Conservation (phyloP, 2,113 vertebrate genomes). For the Leptobrachium ailaonicum region DNA sequence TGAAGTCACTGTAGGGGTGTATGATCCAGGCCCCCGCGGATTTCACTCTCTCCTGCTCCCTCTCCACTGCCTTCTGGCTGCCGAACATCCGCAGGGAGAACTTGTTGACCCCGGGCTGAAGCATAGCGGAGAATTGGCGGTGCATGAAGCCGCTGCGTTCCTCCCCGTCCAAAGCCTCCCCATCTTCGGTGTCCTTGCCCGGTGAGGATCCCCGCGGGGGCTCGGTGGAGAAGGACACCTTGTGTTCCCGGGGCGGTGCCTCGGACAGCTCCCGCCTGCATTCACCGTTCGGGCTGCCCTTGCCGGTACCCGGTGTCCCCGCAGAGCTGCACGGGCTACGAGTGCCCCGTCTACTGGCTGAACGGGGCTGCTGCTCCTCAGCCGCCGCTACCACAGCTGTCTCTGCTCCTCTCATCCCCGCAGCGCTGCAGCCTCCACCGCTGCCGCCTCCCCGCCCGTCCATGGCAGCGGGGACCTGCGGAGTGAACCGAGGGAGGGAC, state of each 20-base stretch:
- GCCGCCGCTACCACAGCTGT: conserved; percentile 53
- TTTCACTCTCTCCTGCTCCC: conserved; percentile 92
- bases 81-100: conserved; percentile 99
- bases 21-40: conserved; percentile 97
- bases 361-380: conserved; percentile 54
- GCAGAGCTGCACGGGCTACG: conserved; percentile 64
- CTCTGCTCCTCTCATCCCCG: conserved; percentile 54
- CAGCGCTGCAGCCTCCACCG: conserved; percentile 54
- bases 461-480: conserved; percentile 56
- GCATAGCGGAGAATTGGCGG: conserved; percentile 90
- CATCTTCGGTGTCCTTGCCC: conserved; percentile 73
- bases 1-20: conserved; percentile 95
- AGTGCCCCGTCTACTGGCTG: conserved; percentile 58
- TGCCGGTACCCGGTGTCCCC: conserved; percentile 66
- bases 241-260: conserved; percentile 68
- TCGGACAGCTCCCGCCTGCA: conserved; percentile 65
- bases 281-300: conserved; percentile 68
- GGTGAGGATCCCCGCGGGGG: conserved; percentile 67
- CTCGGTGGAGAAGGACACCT: conserved; percentile 77
- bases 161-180: conserved; percentile 72
- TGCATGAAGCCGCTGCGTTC: conserved; percentile 91
- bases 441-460: conserved; percentile 61
- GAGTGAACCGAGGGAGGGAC: conserved; percentile 57
- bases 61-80: conserved; percentile 94
- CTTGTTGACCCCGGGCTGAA: conserved; percentile 96